Evolutionary conservation across 1,140 invertebrate genomes (phyloP), one percentile per base, ranked within the genome.

Genomic region (Papilio xuthus): DNA sequence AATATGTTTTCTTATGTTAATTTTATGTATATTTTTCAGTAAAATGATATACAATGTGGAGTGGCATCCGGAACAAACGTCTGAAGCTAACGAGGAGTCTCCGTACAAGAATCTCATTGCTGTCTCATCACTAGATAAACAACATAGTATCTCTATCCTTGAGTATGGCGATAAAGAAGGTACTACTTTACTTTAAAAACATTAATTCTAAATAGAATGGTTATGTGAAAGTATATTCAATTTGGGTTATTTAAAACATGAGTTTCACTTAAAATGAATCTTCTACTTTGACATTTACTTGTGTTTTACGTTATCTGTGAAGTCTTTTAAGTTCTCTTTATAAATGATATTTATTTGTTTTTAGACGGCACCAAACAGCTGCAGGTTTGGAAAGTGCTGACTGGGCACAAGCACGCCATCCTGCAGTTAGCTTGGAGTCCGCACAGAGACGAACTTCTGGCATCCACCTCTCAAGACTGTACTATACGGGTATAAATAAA

Each of bases 1-100:
- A 60, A 60, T 69, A 32, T 4, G 23, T 18, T 4, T 73, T 56
- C n/a, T 77, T 12, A 69, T 50, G 32, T 77, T 71, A 56, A 15
- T 23, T 4, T 12, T 37, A 12, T 44, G 50, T 80, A 63, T 78
- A 78, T 60, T 41, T 93, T 88, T 82, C 81, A 95, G 94, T 75
- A 97, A 97, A 92, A 86, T 95, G 70, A 94, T 97, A 18, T 95
- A 96, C 82, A 94, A 94, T 73, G 87, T 97, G 1, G 92, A 90
- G 2, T 97, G 97, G 97, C 97, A 97, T 92, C 97, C 97, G 0
- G 89, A 95, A 70, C 95, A 95, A 79, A 96, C 96, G 1, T 92
- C 94, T 1, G 91, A 94, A 20, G 95, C 95, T 73, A 91, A 90
- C 13, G 93, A 92, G 47, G 87, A 92, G 53, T 97, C 96, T 2